Evolutionary conservation across 2,888 invertebrate species (phyloP), one percentile per base, ranked within the genome.

Genomic region (Caenorhabditis afra): DNA sequence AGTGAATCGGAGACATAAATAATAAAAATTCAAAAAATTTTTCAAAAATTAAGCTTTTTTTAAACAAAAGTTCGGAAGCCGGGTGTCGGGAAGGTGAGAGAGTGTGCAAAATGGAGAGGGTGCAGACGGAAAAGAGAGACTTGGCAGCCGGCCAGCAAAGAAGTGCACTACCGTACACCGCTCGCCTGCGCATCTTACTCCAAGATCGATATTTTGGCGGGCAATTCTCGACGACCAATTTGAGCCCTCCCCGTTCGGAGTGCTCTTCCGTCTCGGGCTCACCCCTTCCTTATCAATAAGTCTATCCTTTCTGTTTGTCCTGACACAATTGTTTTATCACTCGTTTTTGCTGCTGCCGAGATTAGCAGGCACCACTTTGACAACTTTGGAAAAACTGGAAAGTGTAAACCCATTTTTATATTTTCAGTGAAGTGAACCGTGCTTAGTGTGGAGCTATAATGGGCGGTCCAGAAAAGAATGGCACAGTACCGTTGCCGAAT

Each of bases 381-480:
- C 18, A 37, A 16, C 8, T 39, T 5, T 16, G 20, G 5, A 37
- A 22, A 41, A 18, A 4, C 5, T 41, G 14, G 29, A 29, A 7
- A 29, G 29, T 5, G 7, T 3, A 29, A 29, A 7, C 29, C 29
- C 7, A 41, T 4, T 20, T 53, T 41, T 16, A 22, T 1, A 18
- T 10, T 78, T 70, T 45, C 65, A 77, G 71, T 67, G 66, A 58
- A 65, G 45, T 29, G 55, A 62, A 61, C 70, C 77, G 67, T 64
- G 44, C 64, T 55, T 55, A 41, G 57, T 47, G 57, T 47, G 61
- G 75, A 50, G n/a, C 61, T 50, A 61, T 3, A 49, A 79, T 79
- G 79, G 79, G 79, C 14, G 79, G 79, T 55, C 73, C 79, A 47
- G 78, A 65, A 12, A 64, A 85, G 68, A 87, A 86, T 62, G 85